Base-by-base conservation (phyloP, 2,113 vertebrate genomes). In the Phrynosoma blainvillii region DNA sequence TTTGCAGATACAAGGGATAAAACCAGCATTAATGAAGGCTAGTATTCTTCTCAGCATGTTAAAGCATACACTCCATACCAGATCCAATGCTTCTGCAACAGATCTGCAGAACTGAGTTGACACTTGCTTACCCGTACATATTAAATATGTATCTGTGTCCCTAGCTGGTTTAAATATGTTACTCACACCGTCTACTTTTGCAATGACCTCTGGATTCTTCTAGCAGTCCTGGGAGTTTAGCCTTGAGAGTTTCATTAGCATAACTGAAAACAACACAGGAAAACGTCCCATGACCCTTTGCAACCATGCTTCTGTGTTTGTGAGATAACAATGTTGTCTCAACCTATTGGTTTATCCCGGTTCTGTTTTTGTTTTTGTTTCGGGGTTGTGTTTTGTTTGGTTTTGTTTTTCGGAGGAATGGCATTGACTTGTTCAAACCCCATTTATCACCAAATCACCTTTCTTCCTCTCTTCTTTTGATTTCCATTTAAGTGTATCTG, bases 401-500 rank as follows among this genome's bases (percentile, higher is more conserved):
- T 56, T 59, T 59, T 62, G 40, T 30, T 36, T 23, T 36, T 23
- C 40, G 32, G 5, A 25, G 65, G 32, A 27, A 75, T n/a, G 36
- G 54, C 84, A 30, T 85, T 77, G 59, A 85, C 40, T 42, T 30
- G 14, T 66, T 47, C 59, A 65, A 42, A 85, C 8, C 14, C 20
- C 74, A 77, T 66, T 66, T 42, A 42, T 36, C 56, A 47, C 52
- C 5, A 32, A 74, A 59, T 56, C 36, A 23, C 74, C 14, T n/a
- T 56, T 65, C n/a, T 77, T 76, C 54, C 18, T 65, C 27, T 65
- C n/a, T 77, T 65, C 54, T 20, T 65, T 9, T 65, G 16, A 66
- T 85, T 85, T 78, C 59, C 25, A 62, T 62, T 62, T 85, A 76
- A 47, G 16, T 77, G 75, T 71, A 71, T n/a, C 68, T 71, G 25